phyloP scores from a whole-genome alignment of 2,797 vertebrate genomes.

The Rachycentron canadum region DNA sequence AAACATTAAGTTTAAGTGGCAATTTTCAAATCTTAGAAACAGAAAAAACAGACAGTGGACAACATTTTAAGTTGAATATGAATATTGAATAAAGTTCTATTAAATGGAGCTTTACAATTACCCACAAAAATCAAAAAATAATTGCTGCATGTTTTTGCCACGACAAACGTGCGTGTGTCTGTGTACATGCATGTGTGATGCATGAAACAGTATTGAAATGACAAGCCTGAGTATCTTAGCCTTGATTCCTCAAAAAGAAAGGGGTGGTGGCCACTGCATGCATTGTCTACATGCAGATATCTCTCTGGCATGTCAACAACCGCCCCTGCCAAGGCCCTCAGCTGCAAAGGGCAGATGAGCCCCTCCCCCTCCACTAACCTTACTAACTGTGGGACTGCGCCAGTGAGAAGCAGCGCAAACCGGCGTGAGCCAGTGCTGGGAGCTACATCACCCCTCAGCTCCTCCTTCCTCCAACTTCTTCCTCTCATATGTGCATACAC shows the following conservation, averaged over 20 bases:
- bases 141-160: not conserved
- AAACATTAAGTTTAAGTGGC: constrained; percentile 6
- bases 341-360: constrained; percentile 65
- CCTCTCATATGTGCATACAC: constrained; percentile 61
- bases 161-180: constrained; percentile 30
- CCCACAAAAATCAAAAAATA: no score
- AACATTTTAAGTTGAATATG: not conserved
- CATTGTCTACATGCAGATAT: constrained; percentile 43
- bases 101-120: not conserved
- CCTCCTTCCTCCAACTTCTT: constrained; percentile 64
- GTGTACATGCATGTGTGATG: constrained; percentile 17
- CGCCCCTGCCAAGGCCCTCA: constrained; percentile 39
- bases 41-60: not conserved
- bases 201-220: constrained; percentile 28
- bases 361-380: constrained; percentile 46
- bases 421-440: constrained; percentile 79
- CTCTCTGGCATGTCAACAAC: constrained; percentile 37
- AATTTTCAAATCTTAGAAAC: not conserved
- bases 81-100: no score
- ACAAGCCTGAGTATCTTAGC: constrained; percentile 19
- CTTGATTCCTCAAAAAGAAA: constrained; percentile 21
- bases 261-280: constrained; percentile 15
- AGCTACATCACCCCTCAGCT: constrained; percentile 53
- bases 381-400: constrained; percentile 53
- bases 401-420: constrained; percentile 81